These are phyloP conservation scores for Ormyrus labotus DNA, from an alignment of 2,888 invertebrate genomes.

Conservation along the genomic window DNA sequence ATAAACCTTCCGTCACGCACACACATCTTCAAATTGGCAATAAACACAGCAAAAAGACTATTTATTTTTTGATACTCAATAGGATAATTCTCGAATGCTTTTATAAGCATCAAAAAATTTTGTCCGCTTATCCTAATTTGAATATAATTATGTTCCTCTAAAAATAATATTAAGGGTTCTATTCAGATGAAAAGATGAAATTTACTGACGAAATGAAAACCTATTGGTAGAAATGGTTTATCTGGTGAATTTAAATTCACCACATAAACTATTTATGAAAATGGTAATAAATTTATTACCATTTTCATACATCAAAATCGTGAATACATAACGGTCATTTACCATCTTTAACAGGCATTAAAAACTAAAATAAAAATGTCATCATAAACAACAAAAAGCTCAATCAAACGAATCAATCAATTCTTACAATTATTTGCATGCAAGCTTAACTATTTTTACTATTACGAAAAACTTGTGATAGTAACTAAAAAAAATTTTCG, in stretches of 20 bases:
- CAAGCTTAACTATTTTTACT: too few relatives aligned
- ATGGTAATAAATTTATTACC: neutral
- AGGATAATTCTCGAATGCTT: slow-evolving; percentile 2
- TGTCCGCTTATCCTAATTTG: neutral
- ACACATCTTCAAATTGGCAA: slow-evolving; percentile 63
- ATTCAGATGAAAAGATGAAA: too few relatives aligned
- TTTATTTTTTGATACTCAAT: slow-evolving; percentile 62
- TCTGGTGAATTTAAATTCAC: too few relatives aligned
- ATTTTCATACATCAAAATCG: neutral
- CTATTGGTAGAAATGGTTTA: too few relatives aligned
- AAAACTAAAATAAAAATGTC: too few relatives aligned
- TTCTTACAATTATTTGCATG: neutral
- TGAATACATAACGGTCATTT: too few relatives aligned
- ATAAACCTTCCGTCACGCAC: slow-evolving; percentile 16
- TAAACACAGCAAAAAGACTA: slow-evolving; percentile 72
- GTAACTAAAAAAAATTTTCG: neutral
- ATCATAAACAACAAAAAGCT: too few relatives aligned
- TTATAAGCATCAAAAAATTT: slow-evolving; percentile 1
- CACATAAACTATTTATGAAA: too few relatives aligned
- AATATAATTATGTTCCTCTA: neutral
- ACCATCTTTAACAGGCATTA: too few relatives aligned
- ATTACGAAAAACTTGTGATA: too few relatives aligned
- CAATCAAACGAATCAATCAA: neutral
- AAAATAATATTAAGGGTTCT: too few relatives aligned
- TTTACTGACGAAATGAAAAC: too few relatives aligned